Evolutionary conservation across 2,113 vertebrate species (phyloP).

Genomic region (Pionites leucogaster): DNA sequence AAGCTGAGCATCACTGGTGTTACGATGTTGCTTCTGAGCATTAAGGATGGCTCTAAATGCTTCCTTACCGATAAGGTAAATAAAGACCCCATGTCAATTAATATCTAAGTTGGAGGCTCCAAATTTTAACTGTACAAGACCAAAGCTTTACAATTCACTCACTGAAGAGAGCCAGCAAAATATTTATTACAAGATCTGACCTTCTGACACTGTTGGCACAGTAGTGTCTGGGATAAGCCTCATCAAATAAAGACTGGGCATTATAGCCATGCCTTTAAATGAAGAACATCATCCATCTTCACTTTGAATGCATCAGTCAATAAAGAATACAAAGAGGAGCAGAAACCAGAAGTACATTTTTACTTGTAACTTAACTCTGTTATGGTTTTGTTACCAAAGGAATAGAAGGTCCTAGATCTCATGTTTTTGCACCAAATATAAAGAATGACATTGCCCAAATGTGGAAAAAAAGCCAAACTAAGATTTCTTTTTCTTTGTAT

Average conservation of each 20-base stretch:
- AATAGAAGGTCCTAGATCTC: neutral
- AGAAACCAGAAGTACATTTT: neutral
- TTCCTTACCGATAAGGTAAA: neutral
- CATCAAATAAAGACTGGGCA: neutral
- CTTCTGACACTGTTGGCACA: neutral
- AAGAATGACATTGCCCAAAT: neutral
- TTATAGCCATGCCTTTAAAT: neutral
- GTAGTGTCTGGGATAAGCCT: neutral
- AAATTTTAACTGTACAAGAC: neutral
- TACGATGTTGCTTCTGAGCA: neutral
- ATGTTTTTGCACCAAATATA: neutral
- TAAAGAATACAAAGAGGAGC: neutral
- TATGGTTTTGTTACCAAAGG: neutral
- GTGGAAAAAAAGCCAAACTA: neutral
- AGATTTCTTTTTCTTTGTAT: neutral
- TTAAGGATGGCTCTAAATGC: neutral
- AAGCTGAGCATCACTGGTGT: conserved; percentile 7
- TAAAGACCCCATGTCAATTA: neutral
- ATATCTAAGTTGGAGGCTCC: neutral
- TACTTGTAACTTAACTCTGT: neutral
- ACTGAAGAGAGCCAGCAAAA: neutral
- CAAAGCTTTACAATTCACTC: neutral
- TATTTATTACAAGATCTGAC: neutral
- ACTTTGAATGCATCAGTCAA: neutral
- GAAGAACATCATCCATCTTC: neutral